Percentiles rank a stretch among this genome's conserved stretches.
Conservation (phyloP, 2,888 invertebrate genomes). For the Ophion ellenae region DNA sequence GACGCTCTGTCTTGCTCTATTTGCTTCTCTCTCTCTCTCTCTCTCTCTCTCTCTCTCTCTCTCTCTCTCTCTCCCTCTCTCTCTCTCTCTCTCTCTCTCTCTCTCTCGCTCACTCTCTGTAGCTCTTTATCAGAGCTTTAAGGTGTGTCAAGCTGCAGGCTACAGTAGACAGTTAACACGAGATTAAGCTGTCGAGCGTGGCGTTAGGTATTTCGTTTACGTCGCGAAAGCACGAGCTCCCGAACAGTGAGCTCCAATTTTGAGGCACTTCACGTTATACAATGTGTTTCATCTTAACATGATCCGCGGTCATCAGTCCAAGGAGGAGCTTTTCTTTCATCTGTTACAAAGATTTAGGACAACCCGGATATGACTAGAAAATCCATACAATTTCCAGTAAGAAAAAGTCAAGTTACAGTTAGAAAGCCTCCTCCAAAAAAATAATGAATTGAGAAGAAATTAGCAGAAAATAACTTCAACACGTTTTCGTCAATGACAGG, state of each 20-base stretch:
- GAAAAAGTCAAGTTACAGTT: background rate
- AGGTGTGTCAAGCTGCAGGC: slow-evolving; percentile 47
- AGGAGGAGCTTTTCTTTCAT: slow-evolving; percentile 16
- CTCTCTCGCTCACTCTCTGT: slow-evolving; percentile 34
- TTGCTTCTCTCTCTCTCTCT: slow-evolving; percentile 22
- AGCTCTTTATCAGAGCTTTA: slow-evolving; percentile 37
- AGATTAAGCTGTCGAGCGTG: slow-evolving; percentile 53
- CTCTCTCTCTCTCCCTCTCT: too few species aligned
- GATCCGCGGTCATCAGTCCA: slow-evolving; percentile 1
- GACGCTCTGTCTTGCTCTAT: slow-evolving; percentile 32
- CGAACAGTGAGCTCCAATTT: slow-evolving; percentile 39
- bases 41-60: too few species aligned
- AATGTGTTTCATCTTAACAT: slow-evolving; percentile 30
- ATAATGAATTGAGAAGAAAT: too few species aligned
- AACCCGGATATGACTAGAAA: slow-evolving; percentile 15
- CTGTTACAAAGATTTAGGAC: background rate
- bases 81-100: slow-evolving; percentile 36
- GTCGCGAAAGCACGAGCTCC: slow-evolving; percentile 34
- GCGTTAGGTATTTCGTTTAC: slow-evolving; percentile 55
- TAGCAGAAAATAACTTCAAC: too few species aligned
- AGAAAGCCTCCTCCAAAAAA: background rate
- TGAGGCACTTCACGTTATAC: slow-evolving; percentile 40
- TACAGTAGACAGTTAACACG: slow-evolving; percentile 50
- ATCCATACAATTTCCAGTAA: background rate
- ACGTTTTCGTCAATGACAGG: too few species aligned